A percentile compares a stretch with the other conserved stretches of the same genome.
Evolutionary conservation across 1,140 invertebrate genomes (phyloP).

Genomic region (Drosophila setifemur): DNA sequence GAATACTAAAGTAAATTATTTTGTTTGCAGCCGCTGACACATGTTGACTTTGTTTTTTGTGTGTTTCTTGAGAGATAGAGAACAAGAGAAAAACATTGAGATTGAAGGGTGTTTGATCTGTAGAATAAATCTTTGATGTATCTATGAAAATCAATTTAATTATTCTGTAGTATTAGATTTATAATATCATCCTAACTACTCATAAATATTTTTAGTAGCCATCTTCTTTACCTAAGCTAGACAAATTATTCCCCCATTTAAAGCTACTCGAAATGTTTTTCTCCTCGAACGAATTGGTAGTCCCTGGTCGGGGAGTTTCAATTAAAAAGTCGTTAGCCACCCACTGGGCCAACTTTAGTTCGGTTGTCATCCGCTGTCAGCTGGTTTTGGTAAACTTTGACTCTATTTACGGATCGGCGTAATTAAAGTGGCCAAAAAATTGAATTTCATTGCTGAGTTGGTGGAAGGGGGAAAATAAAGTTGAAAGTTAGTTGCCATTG

Average conservation of each 20-base stretch:
- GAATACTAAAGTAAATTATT: constrained; percentile 16
- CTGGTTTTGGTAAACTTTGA: constrained; percentile 33
- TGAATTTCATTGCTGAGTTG: constrained; percentile 19
- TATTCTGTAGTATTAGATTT: too few relatives aligned
- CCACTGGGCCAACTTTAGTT: constrained; percentile 20
- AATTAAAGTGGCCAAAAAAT: constrained; percentile 45
- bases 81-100: background rate
- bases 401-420: constrained; percentile 40
- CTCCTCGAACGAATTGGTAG: background rate
- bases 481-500: constrained; percentile 24
- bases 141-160: too few relatives aligned
- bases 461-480: background rate
- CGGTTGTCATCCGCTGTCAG: constrained; percentile 23
- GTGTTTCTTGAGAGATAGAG: background rate
- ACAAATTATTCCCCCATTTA: too few relatives aligned
- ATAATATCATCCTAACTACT: too few relatives aligned
- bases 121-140: too few relatives aligned
- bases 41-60: constrained; percentile 8
- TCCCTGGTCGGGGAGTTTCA: constrained; percentile 12
- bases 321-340: constrained; percentile 46
- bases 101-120: background rate
- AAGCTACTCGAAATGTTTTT: too few relatives aligned
- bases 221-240: too few relatives aligned
- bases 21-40: constrained; percentile 24
- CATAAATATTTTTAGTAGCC: too few relatives aligned